A percentile compares a stretch with the other conserved stretches of the same genome.
Evolutionary conservation across 2,113 vertebrate genomes (phyloP).

Genomic region (Actinemys pallida): DNA sequence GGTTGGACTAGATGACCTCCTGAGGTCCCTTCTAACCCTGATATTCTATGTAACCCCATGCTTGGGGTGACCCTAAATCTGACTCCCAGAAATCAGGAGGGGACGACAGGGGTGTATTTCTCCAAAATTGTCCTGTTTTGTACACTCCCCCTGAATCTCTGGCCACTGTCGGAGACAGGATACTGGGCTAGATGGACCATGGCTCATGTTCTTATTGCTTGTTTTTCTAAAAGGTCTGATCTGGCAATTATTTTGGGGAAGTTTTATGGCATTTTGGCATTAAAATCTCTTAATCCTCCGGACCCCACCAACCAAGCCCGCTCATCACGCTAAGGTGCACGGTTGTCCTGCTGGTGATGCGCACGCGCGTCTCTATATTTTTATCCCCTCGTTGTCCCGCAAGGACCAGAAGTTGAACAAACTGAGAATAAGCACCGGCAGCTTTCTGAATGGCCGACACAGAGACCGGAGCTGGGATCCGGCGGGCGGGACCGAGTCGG

Average conservation of each 20-base stretch:
- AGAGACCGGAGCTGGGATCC: background rate
- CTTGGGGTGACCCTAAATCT: no score
- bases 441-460: background rate
- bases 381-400: background rate
- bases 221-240: background rate
- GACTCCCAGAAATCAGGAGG: no score
- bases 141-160: background rate
- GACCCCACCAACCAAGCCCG: background rate
- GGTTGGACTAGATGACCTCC: no score
- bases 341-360: background rate
- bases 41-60: background rate
- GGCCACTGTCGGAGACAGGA: background rate
- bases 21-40: no score
- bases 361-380: background rate
- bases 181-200: background rate
- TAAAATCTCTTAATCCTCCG: background rate
- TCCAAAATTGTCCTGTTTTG: background rate
- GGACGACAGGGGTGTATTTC: background rate
- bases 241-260: background rate
- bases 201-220: background rate
- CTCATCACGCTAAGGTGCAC: no score
- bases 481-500: background rate
- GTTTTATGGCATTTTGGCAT: background rate
- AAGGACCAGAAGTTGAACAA: constrained; percentile 29
- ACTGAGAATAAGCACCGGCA: background rate